Evolutionary conservation across 1,140 invertebrate genomes (phyloP), one percentile per base, ranked within the genome.

Genomic region (Philopotamus ludificatus): DNA sequence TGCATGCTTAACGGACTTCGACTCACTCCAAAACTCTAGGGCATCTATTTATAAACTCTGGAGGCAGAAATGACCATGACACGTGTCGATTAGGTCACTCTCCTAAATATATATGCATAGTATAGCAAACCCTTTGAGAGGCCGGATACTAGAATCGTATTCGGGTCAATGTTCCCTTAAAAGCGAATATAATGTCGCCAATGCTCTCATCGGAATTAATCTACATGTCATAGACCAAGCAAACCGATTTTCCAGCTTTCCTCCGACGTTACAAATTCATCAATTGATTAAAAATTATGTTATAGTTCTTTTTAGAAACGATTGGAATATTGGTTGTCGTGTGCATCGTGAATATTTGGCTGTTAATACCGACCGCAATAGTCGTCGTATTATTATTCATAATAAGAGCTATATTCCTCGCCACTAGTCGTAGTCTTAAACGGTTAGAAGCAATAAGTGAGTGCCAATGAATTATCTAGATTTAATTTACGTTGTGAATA

Each of bases 371-470:
- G 0, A 88, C 89, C n/a, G 68, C 86, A 1, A 72, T 91, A 8
- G 79, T 95, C 21, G 83, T 82, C 0, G 67, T 84, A 0, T 63
- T 91, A 4, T 88, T 93, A 70, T 82, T 84, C 60, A 72, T 87
- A n/a, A 81, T 94, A 39, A 76, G 91, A 64, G 79, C 78, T 59
- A 82, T 93, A 60, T 97, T 94, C 76, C 78, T 96, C 4, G 77
- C 79, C 47, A 92, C 90, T 8, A 91, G 91, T n/a, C 79, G 92
- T 57, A 88, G 88, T 74, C 74, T 95, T 1, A 95, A 95, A 76
- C 82, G 92, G 67, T 79, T 95, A 0, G 68, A 70, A 50, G 68
- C 61, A 22, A 70, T 70, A 41, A 64, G 68, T 54, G 66, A 60
- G 63, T 22, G 55, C 2, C 10, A 1, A 16, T 61, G 4, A 15